phyloP scores from a whole-genome alignment of 1,140 invertebrate genomes.

The Aradophagus sp. region DNA sequence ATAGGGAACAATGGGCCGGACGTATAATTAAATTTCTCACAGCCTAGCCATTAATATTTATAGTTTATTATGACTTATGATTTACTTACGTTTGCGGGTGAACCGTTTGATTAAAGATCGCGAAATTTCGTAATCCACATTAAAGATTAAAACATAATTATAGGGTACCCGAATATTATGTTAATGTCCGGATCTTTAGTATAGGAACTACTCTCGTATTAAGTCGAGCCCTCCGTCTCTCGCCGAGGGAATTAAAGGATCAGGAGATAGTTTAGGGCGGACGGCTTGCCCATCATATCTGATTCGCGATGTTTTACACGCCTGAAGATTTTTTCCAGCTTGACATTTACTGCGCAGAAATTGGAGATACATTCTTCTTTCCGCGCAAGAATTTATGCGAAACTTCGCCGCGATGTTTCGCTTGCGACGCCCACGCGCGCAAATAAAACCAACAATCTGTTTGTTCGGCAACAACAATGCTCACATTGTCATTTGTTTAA shows the following conservation, averaged over 20 bases:
- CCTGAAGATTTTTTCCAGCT: conserved; percentile 60
- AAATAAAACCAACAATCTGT: conserved; percentile 33
- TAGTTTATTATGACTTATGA: conserved; percentile 17
- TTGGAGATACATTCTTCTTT: conserved; percentile 63
- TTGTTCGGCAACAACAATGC: conserved; percentile 39
- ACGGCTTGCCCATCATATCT: too few species aligned
- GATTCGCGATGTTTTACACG: conserved; percentile 62
- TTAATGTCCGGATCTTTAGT: too few species aligned
- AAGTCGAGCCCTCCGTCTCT: too few species aligned
- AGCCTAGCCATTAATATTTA: conserved; percentile 39
- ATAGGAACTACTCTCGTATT: too few species aligned
- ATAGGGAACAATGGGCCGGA: conserved; percentile 8
- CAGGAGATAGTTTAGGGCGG: too few species aligned
- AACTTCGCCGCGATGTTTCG: conserved; percentile 68
- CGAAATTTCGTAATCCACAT: conserved; percentile 51
- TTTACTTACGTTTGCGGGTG: conserved; percentile 14
- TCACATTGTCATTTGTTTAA: conserved; percentile 37
- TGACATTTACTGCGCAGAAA: conserved; percentile 68
- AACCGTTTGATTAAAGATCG: conserved; percentile 39
- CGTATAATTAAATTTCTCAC: conserved; percentile 18
- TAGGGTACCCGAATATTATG: too few species aligned
- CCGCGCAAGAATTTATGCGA: conserved; percentile 64
- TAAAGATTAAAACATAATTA: too few species aligned
- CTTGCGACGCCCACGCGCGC: conserved; percentile 63
- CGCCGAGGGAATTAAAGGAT: too few species aligned